Evolutionary conservation across 2,888 invertebrate species (phyloP), one percentile per base, ranked within the genome.

Genomic region (Drosophila trichaetosa): DNA sequence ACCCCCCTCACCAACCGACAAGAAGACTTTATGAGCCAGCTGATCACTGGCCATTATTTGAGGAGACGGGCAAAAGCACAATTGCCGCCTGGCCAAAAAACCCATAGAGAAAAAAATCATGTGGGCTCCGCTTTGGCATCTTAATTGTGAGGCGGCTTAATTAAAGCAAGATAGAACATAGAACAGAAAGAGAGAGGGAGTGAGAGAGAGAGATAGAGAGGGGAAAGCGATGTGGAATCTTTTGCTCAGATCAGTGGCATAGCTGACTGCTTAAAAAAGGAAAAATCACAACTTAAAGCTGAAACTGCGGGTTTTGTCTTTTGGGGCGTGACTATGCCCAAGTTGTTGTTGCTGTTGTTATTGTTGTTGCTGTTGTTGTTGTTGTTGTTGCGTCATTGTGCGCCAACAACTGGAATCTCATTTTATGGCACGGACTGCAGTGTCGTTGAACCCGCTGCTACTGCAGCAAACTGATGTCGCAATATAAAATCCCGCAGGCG

Each of bases 21-120:
- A 16, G 31, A 72, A 78, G 89, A 87, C 77, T 89, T 89, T 86
- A 86, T 85, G 88, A 65, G 62, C 80, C 75, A 78, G 81, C 89
- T 86, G 87, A 88, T 68, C 78, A 49, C n/a, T 2, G n/a, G 69
- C 69, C 69, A 68, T 56, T 56, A 27, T n/a, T 48, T 24, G 36
- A 53, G 68, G 31, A 67, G 68, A 48, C 66, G 31, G 40, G 31
- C 40, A 46, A 38, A 38, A 56, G 31, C 60, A 52, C 79, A 73
- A 73, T 73, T 73, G 76, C 67, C 54, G 48, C 40, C 67, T 57
- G 52, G 31, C 66, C 73, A 59, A 69, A 57, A 24, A 48, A 2
- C 11, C 0, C 10, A 48, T 16, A 16, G 0, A 51, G 1, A n/a
- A 57, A 29, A 57, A 69, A 80, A 80, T 65, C 69, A 79, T 79